Conservation (phyloP, 2,888 invertebrate species). For the Cistogaster globosa region DNA sequence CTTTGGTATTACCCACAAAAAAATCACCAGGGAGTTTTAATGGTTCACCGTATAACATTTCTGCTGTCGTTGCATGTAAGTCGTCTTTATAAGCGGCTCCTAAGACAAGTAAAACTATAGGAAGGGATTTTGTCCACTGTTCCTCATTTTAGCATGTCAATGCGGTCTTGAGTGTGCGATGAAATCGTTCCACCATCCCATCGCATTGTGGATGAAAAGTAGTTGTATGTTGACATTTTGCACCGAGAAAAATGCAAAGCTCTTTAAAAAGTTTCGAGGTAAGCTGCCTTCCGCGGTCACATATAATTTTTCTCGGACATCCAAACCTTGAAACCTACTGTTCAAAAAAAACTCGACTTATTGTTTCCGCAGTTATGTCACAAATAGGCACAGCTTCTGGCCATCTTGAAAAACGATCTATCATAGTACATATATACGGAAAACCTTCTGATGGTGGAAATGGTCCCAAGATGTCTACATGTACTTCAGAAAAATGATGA, state of each 20-base stretch:
- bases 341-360: slow-evolving; percentile 2
- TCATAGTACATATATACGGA: not conserved
- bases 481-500: not conserved
- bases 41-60: too few species aligned
- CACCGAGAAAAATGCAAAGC: not conserved
- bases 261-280: not conserved
- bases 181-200: not conserved
- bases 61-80: too few species aligned
- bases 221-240: not conserved
- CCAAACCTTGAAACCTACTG: too few species aligned
- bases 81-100: not conserved
- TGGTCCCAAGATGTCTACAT: not conserved
- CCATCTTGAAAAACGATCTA: not conserved
- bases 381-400: slow-evolving; percentile 22
- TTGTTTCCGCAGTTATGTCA: slow-evolving; percentile 31
- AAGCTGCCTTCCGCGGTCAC: not conserved
- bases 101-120: not conserved
- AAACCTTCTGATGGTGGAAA: not conserved
- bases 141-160: not conserved
- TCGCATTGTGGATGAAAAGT: not conserved
- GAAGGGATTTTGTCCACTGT: not conserved
- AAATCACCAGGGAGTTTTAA: too few species aligned
- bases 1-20: too few species aligned
- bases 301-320: too few species aligned
- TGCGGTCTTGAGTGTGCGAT: not conserved